Base-by-base conservation (phyloP, 2,113 vertebrate species). In the Ceuthmochares aereus region DNA sequence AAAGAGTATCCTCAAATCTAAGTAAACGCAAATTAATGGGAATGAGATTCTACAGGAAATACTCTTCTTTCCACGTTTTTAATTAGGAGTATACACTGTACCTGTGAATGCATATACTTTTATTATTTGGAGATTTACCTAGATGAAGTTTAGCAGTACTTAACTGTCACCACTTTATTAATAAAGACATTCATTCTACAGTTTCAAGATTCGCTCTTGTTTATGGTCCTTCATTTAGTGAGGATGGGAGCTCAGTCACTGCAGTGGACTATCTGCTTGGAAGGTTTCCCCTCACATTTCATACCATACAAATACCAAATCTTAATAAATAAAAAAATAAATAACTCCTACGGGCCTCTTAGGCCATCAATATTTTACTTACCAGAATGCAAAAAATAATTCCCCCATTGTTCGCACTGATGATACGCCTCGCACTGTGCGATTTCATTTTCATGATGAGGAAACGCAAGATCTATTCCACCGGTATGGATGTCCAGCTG, bases 351-450 rank as follows among this genome's bases (percentile, higher is more conserved):
- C 6, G 36, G 10, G 10, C 12, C 25, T 73, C 59, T 49, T 13
- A 62, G 12, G 6, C 13, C 30, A 80, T 60, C 56, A 47, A 2
- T 11, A 93, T 56, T 72, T 55, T 36, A 95, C 98, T 97, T 97
- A 99, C 99, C 99, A 47, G 99, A 98, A 94, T 99, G 99, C 27
- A 99, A 97, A 73, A 99, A 99, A 95, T 99, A 99, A 93, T 99
- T 99, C 6, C 98, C 99, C 99, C 99, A 99, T 43, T 99, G 99
- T 5, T 89, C 95, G 87, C 99, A 99, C 81, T 97, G 98, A 95
- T 99, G 99, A 89, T 99, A 99, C 10, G 96, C 99, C 89, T 99
- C 99, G 12, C 99, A 99, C 94, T 99, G 99, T 19, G 99, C 99
- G 0, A 99, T 98, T 97, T 99, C 99, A 4, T 99, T 99, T 95